Percentiles rank a stretch among this genome's conserved stretches.
Evolutionary conservation across 2,113 vertebrate genomes (phyloP).

Genomic region (Podarcis muralis): DNA sequence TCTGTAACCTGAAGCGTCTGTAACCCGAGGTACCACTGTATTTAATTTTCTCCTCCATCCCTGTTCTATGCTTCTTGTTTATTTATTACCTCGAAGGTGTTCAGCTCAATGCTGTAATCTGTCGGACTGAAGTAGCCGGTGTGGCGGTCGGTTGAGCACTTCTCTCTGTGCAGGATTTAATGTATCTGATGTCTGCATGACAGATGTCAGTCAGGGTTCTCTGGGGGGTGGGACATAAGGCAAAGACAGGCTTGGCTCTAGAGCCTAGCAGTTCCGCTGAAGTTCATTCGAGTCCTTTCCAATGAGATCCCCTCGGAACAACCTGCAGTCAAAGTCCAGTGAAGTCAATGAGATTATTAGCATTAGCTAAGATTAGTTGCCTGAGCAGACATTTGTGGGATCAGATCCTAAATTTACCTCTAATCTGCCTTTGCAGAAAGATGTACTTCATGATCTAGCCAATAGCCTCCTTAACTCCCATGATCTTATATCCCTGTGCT

Average conservation of each 20-base stretch:
- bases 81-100: background rate
- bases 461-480: background rate
- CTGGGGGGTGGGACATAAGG: background rate
- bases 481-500: slow-evolving; percentile 29
- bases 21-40: too few relatives aligned
- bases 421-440: slow-evolving; percentile 31
- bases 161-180: background rate
- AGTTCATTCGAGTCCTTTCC: slow-evolving; percentile 25
- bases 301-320: slow-evolving; percentile 28
- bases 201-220: slow-evolving; percentile 5
- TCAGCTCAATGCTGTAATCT: background rate
- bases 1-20: too few relatives aligned
- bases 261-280: background rate
- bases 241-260: background rate
- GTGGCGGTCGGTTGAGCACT: background rate
- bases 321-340: slow-evolving; percentile 27
- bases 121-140: background rate
- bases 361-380: slow-evolving; percentile 24
- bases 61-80: background rate
- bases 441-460: slow-evolving; percentile 2
- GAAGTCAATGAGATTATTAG: slow-evolving; percentile 29
- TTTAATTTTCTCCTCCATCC: too few relatives aligned
- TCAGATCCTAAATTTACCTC: slow-evolving; percentile 8
- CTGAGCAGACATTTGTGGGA: slow-evolving; percentile 27
- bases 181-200: background rate